Percentiles rank a stretch among this genome's conserved stretches.
Conservation (phyloP, 1,140 invertebrate species). For the Grapholita molesta region DNA sequence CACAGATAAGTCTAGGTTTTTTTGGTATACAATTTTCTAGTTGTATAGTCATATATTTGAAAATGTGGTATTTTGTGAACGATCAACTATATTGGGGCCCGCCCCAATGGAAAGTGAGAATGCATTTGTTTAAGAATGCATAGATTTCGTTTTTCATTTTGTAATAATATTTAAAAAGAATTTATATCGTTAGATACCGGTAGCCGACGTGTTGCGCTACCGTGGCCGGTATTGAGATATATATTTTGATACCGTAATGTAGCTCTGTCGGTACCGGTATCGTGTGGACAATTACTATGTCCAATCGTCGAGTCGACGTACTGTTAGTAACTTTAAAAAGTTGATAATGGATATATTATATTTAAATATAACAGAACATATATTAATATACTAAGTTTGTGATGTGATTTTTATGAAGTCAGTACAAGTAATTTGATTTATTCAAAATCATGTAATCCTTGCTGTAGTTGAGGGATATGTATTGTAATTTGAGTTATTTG, state of each 20-base stretch:
- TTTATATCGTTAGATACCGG: not conserved
- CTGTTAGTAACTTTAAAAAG: constrained; percentile 33
- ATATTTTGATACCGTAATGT: not conserved
- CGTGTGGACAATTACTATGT: not conserved
- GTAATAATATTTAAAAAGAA: constrained; percentile 34
- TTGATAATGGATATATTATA: constrained; percentile 15
- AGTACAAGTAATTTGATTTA: constrained; percentile 57
- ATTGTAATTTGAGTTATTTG: constrained; percentile 17
- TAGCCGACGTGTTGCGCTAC: not conserved
- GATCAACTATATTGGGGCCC: constrained; percentile 23
- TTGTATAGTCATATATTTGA: too few species aligned
- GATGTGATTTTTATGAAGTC: constrained; percentile 58
- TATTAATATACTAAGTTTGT: constrained; percentile 40
- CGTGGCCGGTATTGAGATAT: not conserved
- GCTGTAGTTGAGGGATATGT: constrained; percentile 46
- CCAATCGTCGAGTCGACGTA: constrained; percentile 26
- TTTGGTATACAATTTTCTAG: too few species aligned
- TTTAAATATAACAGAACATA: constrained; percentile 17
- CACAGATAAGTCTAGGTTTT: too few species aligned
- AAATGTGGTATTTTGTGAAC: not conserved
- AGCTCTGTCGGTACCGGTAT: not conserved
- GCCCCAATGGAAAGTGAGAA: constrained; percentile 46
- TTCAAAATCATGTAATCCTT: constrained; percentile 54
- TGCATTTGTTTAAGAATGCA: constrained; percentile 73
- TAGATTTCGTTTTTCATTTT: constrained; percentile 47